Conservation (phyloP, 2,113 vertebrate genomes). For the Amblyornis subalaris region DNA sequence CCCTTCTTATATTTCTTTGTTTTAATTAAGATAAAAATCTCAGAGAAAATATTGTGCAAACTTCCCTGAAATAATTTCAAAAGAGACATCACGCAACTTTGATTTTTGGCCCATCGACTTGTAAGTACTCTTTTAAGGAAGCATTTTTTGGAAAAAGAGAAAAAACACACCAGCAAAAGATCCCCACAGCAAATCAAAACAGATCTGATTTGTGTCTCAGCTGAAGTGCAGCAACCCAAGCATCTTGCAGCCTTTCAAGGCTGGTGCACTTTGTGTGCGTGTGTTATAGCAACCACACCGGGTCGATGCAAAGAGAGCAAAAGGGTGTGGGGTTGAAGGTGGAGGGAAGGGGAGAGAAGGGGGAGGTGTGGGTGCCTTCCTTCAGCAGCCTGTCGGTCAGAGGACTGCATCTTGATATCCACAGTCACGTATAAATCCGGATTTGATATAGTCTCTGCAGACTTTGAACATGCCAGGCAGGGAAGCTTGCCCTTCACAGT, state of each 20-base stretch:
- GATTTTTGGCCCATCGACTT: neutral
- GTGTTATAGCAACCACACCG: neutral
- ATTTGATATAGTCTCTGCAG: neutral
- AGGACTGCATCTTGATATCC: neutral
- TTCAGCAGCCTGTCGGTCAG: neutral
- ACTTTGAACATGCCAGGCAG: conserved; percentile 2
- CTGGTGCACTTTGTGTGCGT: neutral
- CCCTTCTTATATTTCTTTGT: neutral
- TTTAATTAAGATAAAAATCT: neutral
- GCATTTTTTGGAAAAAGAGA: neutral
- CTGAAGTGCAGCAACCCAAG: conserved; percentile 10
- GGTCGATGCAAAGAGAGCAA: neutral
- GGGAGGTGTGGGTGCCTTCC: neutral
- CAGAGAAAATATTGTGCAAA: neutral
- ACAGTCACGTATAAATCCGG: neutral
- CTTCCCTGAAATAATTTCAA: neutral
- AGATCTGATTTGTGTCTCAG: neutral
- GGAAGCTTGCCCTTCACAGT: conserved; percentile 45
- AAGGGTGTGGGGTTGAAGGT: neutral
- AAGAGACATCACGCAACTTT: neutral
- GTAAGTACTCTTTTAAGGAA: conserved; percentile 8
- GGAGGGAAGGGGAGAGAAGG: neutral
- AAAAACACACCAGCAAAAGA: neutral
- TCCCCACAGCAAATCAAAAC: neutral
- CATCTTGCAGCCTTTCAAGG: neutral